Base-by-base conservation (phyloP, 1,140 invertebrate species). In the Parasteatoda tepidariorum region DNA sequence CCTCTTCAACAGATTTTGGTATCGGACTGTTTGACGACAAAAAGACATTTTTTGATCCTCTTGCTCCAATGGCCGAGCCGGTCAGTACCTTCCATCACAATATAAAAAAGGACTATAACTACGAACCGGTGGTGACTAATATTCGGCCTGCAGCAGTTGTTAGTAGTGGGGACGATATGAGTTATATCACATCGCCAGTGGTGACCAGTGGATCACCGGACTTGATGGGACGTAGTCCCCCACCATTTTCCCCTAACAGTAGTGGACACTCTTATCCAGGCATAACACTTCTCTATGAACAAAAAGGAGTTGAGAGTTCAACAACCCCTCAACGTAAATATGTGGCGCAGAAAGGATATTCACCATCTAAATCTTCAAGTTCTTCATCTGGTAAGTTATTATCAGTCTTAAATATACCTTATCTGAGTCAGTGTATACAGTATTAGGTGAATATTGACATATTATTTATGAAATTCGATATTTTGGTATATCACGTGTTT, bases 41-140 rank as follows among this genome's bases (percentile, higher is more conserved):
- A 54, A 83, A 83, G 61, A 83, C 54, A 24, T 83, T 34, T 54
- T 83, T 83, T 30, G 81, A 83, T 18, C 81, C 81, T 2, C 11
- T 67, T 26, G 81, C 81, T 0, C 81, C 81, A 3, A 83, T 83
- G 81, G 81, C 81, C 26, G 81, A 83, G 18, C 81, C 81, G 2
- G 81, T 83, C 7, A 74, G 38, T 9, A 64, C 81, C 22, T 83
- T 83, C 70, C 67, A 70, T 22, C 34, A 48, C 34, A 78, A 78
- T 24, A 67, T 83, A 15, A 83, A 83, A 67, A 83, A 83, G 59
- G 81, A 83, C 34, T 83, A 83, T 33, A 34, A 31, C 57, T 82
- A 82, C 11, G 59, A 73, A 22, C 62, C 57, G 3, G 81, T 64
- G 3, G 81, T 83, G 26, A 83, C 81, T 6, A 67, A 73, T 38